Base-by-base conservation (phyloP, 2,113 vertebrate species). In the Hemicordylus capensis region DNA sequence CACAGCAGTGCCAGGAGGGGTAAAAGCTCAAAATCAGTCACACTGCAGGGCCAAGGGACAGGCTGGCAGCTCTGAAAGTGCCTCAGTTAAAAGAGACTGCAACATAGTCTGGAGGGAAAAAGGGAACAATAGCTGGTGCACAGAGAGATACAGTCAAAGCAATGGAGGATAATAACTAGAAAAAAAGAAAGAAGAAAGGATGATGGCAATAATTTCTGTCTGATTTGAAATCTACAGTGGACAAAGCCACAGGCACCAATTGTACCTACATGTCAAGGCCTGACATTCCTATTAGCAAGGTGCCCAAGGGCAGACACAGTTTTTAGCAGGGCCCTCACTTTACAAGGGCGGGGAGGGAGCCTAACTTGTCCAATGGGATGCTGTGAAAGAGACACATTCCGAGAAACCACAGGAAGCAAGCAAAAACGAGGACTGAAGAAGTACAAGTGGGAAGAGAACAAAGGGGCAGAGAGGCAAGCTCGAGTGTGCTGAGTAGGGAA, bases 11-110 rank as follows among this genome's bases (percentile, higher is more conserved):
- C 54, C 59, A 31, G 37, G 31, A 83, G n/a, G 80, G 83, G 81
- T 28, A 80, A 77, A 87, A 54, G 39, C 8, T n/a, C 73, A 73
- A 76, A 77, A 74, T n/a, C 48, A 67, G 73, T 58, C 69, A 77
- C 34, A 58, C 0, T 9, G 46, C 75, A 64, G 24, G 46, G 31
- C 10, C 69, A 58, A 85, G 4, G 78, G 81, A 58, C n/a, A 76
- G 61, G n/a, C n/a, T n/a, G n/a, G 59, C 10, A 77, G 14, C 10
- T 78, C 22, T 39, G 66, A 89, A 64, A 83, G n/a, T 5, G 37
- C 64, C 22, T 85, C 19, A 22, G 54, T 89, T 64, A 69, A 63
- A 4, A 34, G 42, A 28, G 72, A 73, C 66, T 63, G 44, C 42
- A 12, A 46, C 4, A 14, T 28, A 58, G 19, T n/a, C 15, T 34